Conservation (phyloP, 2,888 invertebrate genomes). For the Helleia helle region DNA sequence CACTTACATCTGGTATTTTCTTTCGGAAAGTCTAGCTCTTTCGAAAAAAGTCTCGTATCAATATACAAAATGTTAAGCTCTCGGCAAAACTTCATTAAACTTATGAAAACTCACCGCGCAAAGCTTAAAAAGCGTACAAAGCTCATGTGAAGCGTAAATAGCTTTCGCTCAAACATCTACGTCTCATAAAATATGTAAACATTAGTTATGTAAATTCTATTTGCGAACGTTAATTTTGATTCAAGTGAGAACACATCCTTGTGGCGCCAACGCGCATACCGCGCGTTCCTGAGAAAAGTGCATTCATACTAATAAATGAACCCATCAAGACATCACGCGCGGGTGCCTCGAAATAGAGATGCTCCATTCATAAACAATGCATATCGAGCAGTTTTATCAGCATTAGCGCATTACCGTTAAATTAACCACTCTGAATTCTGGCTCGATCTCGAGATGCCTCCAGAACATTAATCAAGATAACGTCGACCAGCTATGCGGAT, state of each 20-base stretch:
- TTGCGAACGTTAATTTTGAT: too few species aligned
- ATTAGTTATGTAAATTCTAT: too few species aligned
- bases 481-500: slow-evolving; percentile 54
- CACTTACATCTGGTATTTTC: too few species aligned
- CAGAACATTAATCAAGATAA: slow-evolving; percentile 63
- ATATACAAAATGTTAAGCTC: too few species aligned
- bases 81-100: too few species aligned
- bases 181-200: too few species aligned
- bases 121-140: too few species aligned
- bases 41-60: too few species aligned
- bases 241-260: slow-evolving; percentile 12
- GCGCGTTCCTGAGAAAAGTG: slow-evolving; percentile 37
- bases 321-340: slow-evolving; percentile 48
- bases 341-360: slow-evolving; percentile 50
- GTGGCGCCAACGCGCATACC: slow-evolving; percentile 38
- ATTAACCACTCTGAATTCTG: slow-evolving; percentile 43
- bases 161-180: too few species aligned
- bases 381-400: slow-evolving; percentile 47
- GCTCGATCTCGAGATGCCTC: slow-evolving; percentile 39
- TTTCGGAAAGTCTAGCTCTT: too few species aligned
- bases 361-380: slow-evolving; percentile 56
- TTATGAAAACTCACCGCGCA: too few species aligned
- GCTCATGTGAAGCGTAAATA: too few species aligned
- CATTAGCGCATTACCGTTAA: slow-evolving; percentile 40
- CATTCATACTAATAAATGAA: slow-evolving; percentile 43